Conservation (phyloP, 2,888 invertebrate species). For the Pammene fasciana region DNA sequence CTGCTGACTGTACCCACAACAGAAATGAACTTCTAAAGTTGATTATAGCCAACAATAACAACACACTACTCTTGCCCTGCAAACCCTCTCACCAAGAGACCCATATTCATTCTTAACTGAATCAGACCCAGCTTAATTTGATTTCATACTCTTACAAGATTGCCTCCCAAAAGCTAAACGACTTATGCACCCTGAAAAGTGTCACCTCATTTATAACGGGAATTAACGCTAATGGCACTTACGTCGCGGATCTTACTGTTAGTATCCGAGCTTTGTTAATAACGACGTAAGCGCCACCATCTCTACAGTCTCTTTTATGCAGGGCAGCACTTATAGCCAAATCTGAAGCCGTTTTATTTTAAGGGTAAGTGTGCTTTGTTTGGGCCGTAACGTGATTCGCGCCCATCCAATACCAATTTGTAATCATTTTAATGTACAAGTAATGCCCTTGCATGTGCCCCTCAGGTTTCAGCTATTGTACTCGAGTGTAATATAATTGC, state of each 20-base stretch:
- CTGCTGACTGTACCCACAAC: background rate
- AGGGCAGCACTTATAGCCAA: background rate
- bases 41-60: slow-evolving; percentile 48
- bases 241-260: background rate
- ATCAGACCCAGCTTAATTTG: slow-evolving; percentile 67
- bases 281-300: background rate
- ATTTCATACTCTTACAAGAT: slow-evolving; percentile 66
- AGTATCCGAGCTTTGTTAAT: background rate
- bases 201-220: background rate
- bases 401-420: slow-evolving; percentile 72
- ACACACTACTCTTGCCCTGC: slow-evolving; percentile 1
- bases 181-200: background rate
- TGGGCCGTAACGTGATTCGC: slow-evolving; percentile 64
- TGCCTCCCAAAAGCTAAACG: slow-evolving; percentile 32
- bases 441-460: slow-evolving; percentile 60
- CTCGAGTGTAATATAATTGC: slow-evolving; percentile 69
- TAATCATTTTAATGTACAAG: slow-evolving; percentile 76
- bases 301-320: background rate
- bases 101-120: slow-evolving; percentile 75
- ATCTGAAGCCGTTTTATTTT: background rate
- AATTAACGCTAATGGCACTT: background rate
- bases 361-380: slow-evolving; percentile 38
- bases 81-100: slow-evolving; percentile 58
- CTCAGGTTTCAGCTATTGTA: slow-evolving; percentile 60
- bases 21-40: slow-evolving; percentile 43